Base-by-base conservation (phyloP, 2,113 vertebrate genomes). In the Albula glossodonta region DNA sequence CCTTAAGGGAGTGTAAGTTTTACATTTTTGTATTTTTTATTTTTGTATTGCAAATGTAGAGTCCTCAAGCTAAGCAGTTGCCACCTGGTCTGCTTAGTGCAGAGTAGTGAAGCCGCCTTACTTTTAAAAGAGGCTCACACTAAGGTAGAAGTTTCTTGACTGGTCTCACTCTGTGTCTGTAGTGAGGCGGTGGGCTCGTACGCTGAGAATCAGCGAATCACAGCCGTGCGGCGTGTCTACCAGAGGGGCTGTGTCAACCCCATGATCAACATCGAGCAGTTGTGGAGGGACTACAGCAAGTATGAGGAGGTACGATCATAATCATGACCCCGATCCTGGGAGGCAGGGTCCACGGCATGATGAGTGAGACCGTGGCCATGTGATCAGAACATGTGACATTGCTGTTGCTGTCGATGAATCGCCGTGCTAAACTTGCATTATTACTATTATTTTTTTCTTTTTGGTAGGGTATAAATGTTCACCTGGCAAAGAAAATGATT, bases 401-500 rank as follows among this genome's bases (percentile, higher is more conserved):
- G 60, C 60, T 66, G 4, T 66, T 70, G 17, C n/a, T 49, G 78
- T 6, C 31, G 13, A 49, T 48, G 15, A 80, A 48, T 51, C 49
- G 50, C 78, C 11, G 4, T 80, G 17, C 9, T 74, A 22, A 25
- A 74, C n/a, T 25, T 74, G 22, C 60, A 25, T 74, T 31, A 74
- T 2, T 74, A 74, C 9, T 8, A 25, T 74, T 81, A 22, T 41
- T 11, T 52, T 17, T 85, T 31, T 57, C 81, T 82, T 82, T 78
- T 51, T 56, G 48, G 31, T 91, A 99, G 98, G 98, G 98, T 86
- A 99, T 99, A 91, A 99, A 99, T 92, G 96, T 99, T 89, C 98
- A 99, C 91, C 95, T 99, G 94, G 98, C 98, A 86, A 99, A 99
- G 95, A 99, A 99, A 95, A 99, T 99, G 98, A 99, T 99, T 83